phyloP scores from a whole-genome alignment of 2,888 invertebrate genomes.

The Clitarchus hookeri region DNA sequence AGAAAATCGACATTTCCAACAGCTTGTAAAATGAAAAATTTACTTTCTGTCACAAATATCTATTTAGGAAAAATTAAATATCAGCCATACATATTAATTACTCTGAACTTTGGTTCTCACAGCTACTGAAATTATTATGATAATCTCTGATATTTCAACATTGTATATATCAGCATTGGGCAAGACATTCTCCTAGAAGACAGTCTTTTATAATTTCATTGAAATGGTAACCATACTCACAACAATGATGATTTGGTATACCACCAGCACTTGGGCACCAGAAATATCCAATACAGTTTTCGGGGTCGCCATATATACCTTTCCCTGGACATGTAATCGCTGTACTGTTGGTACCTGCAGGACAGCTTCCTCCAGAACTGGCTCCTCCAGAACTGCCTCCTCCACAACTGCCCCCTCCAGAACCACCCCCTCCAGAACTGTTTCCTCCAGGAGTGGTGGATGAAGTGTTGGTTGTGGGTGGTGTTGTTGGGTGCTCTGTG shows the following conservation, averaged over 20 bases:
- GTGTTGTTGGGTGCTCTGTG: neutral
- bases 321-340: neutral
- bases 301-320: slow-evolving; percentile 11
- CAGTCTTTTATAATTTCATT: neutral
- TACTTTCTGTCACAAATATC: too few species aligned
- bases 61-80: too few species aligned
- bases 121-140: too few species aligned
- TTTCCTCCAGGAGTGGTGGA: neutral
- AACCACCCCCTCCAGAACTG: neutral
- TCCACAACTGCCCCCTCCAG: neutral
- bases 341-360: neutral
- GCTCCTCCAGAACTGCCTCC: neutral
- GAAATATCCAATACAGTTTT: neutral
- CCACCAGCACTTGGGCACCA: neutral
- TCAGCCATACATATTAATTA: too few species aligned
- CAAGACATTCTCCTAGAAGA: neutral
- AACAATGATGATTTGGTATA: neutral
- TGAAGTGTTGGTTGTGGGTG: neutral
- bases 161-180: too few species aligned
- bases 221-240: slow-evolving; percentile 5
- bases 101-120: too few species aligned
- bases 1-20: too few species aligned
- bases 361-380: neutral
- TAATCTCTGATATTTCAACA: too few species aligned
- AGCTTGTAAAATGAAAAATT: too few species aligned